These are phyloP conservation scores for Hippoglossus stenolepis DNA, from an alignment of 2,113 vertebrate species.

Conservation along the genomic window DNA sequence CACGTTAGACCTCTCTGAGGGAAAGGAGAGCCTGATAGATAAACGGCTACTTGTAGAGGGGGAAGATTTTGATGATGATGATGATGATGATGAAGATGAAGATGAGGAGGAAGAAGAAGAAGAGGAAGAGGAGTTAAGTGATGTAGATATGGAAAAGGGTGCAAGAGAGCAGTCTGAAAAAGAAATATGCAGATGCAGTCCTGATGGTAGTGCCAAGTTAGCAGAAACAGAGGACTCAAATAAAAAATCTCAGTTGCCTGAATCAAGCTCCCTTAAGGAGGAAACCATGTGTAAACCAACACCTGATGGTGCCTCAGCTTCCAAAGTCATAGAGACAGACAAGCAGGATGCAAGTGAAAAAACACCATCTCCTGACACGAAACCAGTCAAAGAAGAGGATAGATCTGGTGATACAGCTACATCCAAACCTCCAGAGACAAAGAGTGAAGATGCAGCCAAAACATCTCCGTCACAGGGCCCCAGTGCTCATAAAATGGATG, in stretches of 20 bases:
- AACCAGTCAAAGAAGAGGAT: conserved; percentile 31
- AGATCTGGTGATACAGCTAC: background rate
- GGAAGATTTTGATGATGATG: conserved; percentile 78
- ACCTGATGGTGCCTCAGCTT: conserved; percentile 34
- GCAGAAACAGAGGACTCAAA: conserved; percentile 68
- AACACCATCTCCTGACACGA: conserved; percentile 36
- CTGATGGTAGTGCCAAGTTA: conserved; percentile 46
- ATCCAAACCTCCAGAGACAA: conserved; percentile 34
- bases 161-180: conserved; percentile 94
- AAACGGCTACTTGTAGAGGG: conserved; percentile 79
- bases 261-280: conserved; percentile 39
- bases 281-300: conserved; percentile 31
- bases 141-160: conserved; percentile 94
- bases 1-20: conserved; percentile 69
- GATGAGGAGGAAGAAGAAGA: conserved; percentile 66
- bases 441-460: conserved; percentile 38
- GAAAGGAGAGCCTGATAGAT: conserved; percentile 74
- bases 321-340: conserved; percentile 18
- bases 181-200: conserved; percentile 76
- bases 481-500: conserved; percentile 19
- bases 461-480: conserved; percentile 4
- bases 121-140: conserved; percentile 84
- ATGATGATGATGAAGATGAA: conserved; percentile 74
- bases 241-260: conserved; percentile 42
- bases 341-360: conserved; percentile 31